A percentile compares a stretch with the other conserved stretches of the same genome.
Evolutionary conservation across 2,113 vertebrate genomes (phyloP).

Genomic region (Ailurus styani): DNA sequence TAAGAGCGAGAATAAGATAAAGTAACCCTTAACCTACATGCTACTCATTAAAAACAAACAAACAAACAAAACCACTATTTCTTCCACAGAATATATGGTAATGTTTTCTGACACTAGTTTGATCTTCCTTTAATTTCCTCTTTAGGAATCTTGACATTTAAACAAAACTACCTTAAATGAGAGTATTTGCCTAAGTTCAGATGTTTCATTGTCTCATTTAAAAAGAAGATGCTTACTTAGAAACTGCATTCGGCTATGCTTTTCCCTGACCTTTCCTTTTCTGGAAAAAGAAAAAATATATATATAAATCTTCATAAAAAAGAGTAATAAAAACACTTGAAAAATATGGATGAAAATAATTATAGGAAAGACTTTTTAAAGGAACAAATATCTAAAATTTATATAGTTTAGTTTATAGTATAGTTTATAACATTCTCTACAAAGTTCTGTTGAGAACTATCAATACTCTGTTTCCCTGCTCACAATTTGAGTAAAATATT

Average conservation of each 20-base stretch:
- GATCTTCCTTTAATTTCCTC: background rate
- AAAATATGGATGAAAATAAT: background rate
- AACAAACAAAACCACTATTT: background rate
- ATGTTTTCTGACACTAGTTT: background rate
- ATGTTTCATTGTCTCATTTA: background rate
- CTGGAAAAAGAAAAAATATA: background rate
- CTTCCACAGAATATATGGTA: background rate
- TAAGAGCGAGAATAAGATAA: background rate
- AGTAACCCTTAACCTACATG: background rate
- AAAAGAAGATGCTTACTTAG: background rate
- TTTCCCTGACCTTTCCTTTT: background rate
- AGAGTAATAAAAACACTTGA: background rate
- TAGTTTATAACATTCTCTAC: background rate
- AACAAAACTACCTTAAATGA: background rate
- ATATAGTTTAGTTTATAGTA: background rate
- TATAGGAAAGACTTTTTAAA: background rate
- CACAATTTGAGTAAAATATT: background rate
- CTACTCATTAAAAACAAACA: background rate
- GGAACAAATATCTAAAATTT: background rate
- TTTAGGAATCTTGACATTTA: background rate
- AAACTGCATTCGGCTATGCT: background rate
- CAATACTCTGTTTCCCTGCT: background rate
- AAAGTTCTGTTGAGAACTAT: background rate
- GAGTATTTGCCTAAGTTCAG: background rate
- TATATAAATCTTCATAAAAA: background rate